phyloP scores from a whole-genome alignment of 2,797 vertebrate species.

The Antennarius maculatus region DNA sequence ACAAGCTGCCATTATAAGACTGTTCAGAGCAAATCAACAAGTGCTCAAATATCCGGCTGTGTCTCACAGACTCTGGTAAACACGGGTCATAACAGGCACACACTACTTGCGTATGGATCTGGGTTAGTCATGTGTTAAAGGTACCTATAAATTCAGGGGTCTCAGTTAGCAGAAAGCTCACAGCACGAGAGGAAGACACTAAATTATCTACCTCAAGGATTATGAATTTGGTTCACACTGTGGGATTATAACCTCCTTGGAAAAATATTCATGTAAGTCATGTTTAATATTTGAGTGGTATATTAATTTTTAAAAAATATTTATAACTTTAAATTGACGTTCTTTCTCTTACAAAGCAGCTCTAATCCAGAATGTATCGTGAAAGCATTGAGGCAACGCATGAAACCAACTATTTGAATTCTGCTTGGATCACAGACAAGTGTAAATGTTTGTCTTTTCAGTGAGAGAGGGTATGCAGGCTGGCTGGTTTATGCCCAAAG shows the following conservation, averaged over 20 bases:
- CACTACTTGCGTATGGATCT: conserved; percentile 33
- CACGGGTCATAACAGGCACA: conserved; percentile 68
- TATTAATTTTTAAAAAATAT: too few relatives aligned
- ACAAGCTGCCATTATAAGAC: conserved; percentile 8
- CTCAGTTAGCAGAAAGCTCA: conserved; percentile 25
- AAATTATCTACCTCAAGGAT: conserved; percentile 42
- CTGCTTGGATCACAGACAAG: background rate
- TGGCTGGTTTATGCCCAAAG: conserved; percentile 65
- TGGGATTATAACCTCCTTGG: conserved; percentile 53
- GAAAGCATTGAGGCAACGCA: background rate
- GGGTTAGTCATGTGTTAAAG: conserved; percentile 49
- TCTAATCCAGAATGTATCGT: background rate
- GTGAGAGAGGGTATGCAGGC: conserved; percentile 62
- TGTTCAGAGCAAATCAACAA: conserved; percentile 68
- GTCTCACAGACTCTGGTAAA: conserved; percentile 59
- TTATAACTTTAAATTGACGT: too few relatives aligned
- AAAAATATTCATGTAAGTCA: conserved; percentile 47
- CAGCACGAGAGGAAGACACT: conserved; percentile 28
- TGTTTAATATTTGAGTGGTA: background rate
- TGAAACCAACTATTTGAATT: background rate
- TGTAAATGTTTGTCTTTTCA: conserved; percentile 46
- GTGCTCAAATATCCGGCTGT: conserved; percentile 60
- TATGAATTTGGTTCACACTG: background rate
- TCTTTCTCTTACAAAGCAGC: background rate
- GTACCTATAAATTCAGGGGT: conserved; percentile 73